Evolutionary conservation across 2,888 invertebrate species (phyloP), one percentile per base, ranked within the genome.

Genomic region (Tenthredo livida): DNA sequence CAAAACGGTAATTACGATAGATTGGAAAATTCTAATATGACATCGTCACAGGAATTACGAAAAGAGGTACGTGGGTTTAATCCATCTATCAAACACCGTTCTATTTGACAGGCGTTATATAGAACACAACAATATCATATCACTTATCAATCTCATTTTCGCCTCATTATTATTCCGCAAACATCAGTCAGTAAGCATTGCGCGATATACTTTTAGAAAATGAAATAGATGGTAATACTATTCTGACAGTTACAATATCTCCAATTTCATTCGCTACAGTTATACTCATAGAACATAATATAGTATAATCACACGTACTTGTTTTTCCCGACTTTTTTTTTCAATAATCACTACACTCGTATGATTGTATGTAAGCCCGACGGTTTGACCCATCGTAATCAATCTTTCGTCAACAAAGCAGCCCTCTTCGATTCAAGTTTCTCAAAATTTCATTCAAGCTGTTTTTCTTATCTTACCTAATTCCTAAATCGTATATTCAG

Each of bases 1-100:
- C 91, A 91, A 84, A 93, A 93, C 90, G 93, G 92, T 50, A 92
- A 93, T 89, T 89, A 90, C 85, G 89, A 89, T 72, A 90, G 89
- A 85, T 89, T 89, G 82, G 85, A 89, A 7, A 91, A 91, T 72
- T 88, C 89, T n/a, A 91, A 90, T 84, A 88, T 90, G 88, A 89
- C 88, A 80, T 87, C 87, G 2, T 47, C 83, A 15, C 25, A 83
- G n/a, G 90, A 91, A 85, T 88, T 89, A 25, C 88, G 87, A 78
- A 93, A 92, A 84, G 91, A 93, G 91, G 93, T 92, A 87, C 87
- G 61, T 21, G 61, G 6, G n/a, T 54, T n/a, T 1, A n/a, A 54
- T n/a, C n/a, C 2, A 54, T 33, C 15, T 17, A 67, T 25, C 25
- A 33, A 25, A 67, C 33, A 47, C 47, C 47, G 33, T 67, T 1